A percentile compares a stretch with the other conserved stretches of the same genome.
Evolutionary conservation across 2,113 vertebrate species (phyloP).

Genomic region (Pterocles burchelli): DNA sequence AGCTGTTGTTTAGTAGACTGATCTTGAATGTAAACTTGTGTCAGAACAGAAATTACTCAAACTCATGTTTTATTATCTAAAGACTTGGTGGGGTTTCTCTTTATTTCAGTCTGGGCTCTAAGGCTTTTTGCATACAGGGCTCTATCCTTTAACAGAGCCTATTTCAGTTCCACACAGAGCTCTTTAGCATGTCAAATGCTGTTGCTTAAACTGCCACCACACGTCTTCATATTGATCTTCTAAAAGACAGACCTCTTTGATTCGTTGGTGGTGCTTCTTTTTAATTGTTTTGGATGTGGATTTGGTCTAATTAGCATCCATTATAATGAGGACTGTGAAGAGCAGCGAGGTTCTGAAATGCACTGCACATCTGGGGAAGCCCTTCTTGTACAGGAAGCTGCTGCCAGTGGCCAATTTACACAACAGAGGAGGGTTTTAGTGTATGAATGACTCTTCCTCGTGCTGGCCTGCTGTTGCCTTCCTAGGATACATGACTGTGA

Average conservation of each 20-base stretch:
- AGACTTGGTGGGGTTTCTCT: not conserved
- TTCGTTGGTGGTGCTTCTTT: conserved; percentile 18
- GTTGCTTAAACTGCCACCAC: not conserved
- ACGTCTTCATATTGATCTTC: not conserved
- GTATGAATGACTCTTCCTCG: conserved; percentile 42
- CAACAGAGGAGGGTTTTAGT: conserved; percentile 48
- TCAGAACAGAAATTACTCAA: not conserved
- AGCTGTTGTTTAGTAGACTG: not conserved
- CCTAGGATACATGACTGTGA: conserved; percentile 26
- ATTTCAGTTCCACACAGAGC: not conserved
- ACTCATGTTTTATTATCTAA: not conserved
- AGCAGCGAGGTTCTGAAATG: conserved; percentile 27
- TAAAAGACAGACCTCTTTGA: not conserved
- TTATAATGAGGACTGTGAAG: conserved; percentile 43
- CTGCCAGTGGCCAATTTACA: conserved; percentile 46
- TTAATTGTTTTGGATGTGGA: conserved; percentile 42
- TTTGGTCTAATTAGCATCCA: conserved; percentile 53
- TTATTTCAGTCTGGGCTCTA: not conserved
- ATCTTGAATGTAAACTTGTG: not conserved
- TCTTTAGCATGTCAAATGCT: conserved; percentile 30
- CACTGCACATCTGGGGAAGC: conserved; percentile 53
- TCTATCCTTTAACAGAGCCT: not conserved
- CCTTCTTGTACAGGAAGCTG: conserved; percentile 60
- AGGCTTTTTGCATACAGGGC: not conserved
- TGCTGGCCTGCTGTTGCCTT: conserved; percentile 46